These are phyloP conservation scores for Archocentrus centrarchus DNA, from an alignment of 2,113 vertebrate genomes.

Conservation along the genomic window DNA sequence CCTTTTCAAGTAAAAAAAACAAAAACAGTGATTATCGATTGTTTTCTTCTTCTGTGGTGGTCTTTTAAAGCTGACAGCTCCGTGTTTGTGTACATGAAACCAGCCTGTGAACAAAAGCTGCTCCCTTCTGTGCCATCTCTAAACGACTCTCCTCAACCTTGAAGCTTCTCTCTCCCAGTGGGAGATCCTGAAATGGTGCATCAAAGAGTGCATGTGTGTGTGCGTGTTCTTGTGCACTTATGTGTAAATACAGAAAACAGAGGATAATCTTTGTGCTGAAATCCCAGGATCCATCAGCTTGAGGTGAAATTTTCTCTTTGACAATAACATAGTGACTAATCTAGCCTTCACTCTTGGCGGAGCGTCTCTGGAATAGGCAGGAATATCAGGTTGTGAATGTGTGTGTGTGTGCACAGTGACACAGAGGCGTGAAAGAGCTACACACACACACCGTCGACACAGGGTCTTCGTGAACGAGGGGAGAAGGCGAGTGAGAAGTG, in stretches of 20 bases:
- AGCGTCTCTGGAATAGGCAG: conserved; percentile 58
- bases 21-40: conserved; percentile 50
- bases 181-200: conserved; percentile 26
- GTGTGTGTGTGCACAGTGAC: conserved; percentile 60
- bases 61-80: conserved; percentile 60
- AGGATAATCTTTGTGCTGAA: conserved; percentile 65
- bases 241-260: conserved; percentile 56
- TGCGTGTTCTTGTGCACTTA: conserved; percentile 50
- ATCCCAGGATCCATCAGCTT: conserved; percentile 25
- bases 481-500: conserved; percentile 60
- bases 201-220: conserved; percentile 40
- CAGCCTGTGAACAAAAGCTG: conserved; percentile 39
- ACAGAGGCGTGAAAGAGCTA: conserved; percentile 45
- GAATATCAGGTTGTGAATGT: conserved; percentile 20
- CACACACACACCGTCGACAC: conserved; percentile 50
- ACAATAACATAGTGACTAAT: conserved; percentile 20
- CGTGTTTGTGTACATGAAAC: conserved; percentile 33
- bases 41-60: conserved; percentile 17
- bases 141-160: conserved; percentile 11
- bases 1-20: conserved; percentile 24
- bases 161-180: conserved; percentile 35
- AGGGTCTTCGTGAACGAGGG: conserved; percentile 56
- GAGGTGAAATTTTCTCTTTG: conserved; percentile 12
- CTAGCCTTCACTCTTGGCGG: conserved; percentile 21
- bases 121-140: conserved; percentile 28